These are phyloP conservation scores for Acomys russatus DNA, from an alignment of 2,797 vertebrate genomes.

Conservation along the genomic window DNA sequence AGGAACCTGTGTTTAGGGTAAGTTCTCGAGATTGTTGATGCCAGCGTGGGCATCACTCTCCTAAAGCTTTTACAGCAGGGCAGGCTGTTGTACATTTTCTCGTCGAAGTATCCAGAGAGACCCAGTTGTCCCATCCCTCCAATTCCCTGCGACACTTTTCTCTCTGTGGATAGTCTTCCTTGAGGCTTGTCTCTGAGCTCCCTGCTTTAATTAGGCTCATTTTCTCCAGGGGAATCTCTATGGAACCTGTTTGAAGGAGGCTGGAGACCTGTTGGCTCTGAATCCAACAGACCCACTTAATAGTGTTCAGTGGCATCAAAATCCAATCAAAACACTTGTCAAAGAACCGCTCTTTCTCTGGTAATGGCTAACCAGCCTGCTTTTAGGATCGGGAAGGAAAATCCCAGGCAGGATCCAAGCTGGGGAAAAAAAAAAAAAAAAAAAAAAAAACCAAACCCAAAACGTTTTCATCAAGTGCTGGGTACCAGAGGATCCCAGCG, in stretches of 20 bases:
- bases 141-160: not conserved
- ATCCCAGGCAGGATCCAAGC: slow-evolving; percentile 49
- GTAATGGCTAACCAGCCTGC: slow-evolving; percentile 24
- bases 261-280: slow-evolving; percentile 47
- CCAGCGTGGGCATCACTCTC: not conserved
- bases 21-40: not conserved
- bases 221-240: not conserved
- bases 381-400: slow-evolving; percentile 55
- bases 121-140: not conserved
- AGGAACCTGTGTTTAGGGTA: not conserved
- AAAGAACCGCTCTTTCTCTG: not conserved
- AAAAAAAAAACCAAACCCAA: not conserved
- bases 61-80: not conserved
- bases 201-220: not conserved
- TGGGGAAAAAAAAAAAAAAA: not conserved
- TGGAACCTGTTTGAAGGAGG: not conserved
- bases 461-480: not conserved
- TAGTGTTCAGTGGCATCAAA: slow-evolving; percentile 27
- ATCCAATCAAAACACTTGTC: slow-evolving; percentile 38
- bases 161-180: not conserved
- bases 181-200: not conserved
- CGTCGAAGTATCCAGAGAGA: not conserved
- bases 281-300: slow-evolving; percentile 45
- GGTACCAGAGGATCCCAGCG: not conserved
- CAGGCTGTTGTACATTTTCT: not conserved